These are phyloP conservation scores for Tuberolachnus salignus DNA, from an alignment of 2,888 invertebrate genomes.

Conservation along the genomic window DNA sequence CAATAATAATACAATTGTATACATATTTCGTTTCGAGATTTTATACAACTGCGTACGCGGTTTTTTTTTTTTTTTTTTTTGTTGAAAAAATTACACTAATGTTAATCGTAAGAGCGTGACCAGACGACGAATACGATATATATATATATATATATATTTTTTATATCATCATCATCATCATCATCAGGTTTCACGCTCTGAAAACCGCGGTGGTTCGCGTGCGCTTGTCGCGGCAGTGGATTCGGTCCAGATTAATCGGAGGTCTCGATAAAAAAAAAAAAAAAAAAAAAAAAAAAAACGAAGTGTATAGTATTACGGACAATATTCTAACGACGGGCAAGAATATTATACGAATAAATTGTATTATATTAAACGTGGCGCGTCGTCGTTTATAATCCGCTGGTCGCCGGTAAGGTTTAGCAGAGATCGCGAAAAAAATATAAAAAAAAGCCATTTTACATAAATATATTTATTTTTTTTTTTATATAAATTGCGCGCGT, in stretches of 20 bases:
- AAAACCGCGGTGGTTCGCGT: neutral
- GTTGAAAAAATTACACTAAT: neutral
- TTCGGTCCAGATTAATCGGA: constrained; percentile 30
- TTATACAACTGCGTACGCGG: neutral
- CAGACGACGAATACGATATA: neutral
- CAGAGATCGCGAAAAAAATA: no score
- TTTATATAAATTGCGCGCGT: neutral
- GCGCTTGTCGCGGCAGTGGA: neutral
- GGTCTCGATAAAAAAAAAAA: neutral
- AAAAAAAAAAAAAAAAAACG: neutral
- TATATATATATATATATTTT: neutral
- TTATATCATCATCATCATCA: neutral
- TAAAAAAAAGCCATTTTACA: neutral
- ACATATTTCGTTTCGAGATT: neutral
- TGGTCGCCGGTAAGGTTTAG: no score
- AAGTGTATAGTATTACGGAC: neutral
- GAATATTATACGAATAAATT: neutral
- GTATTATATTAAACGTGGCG: neutral
- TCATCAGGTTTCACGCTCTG: constrained; percentile 40
- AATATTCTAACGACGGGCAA: neutral
- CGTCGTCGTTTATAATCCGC: neutral
- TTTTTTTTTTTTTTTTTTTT: no score
- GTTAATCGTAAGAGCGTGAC: constrained; percentile 36
- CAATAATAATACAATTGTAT: neutral
- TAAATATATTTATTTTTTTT: neutral